These are phyloP conservation scores for Scomber japonicus DNA, from an alignment of 2,113 vertebrate species.

Conservation along the genomic window DNA sequence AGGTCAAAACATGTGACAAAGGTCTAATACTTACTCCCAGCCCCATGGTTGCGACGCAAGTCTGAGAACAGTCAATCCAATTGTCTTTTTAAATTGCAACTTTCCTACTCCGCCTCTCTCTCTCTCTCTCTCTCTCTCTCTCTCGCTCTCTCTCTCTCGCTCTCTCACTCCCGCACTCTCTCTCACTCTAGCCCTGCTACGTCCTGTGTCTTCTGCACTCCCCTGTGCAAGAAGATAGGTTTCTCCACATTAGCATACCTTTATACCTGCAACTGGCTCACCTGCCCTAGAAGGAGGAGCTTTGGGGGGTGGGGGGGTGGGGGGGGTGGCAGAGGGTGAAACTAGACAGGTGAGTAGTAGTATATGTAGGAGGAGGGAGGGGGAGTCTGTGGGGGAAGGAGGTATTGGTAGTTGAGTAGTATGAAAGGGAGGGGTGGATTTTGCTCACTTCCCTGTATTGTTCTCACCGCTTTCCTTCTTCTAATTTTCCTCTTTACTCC, in stretches of 20 bases:
- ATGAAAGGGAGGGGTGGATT: conserved; percentile 25
- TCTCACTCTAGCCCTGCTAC: conserved; percentile 20
- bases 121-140: conserved; percentile 51
- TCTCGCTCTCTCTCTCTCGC: conserved; percentile 32
- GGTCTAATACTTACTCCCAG: conserved; percentile 82
- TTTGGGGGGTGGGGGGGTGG: background rate
- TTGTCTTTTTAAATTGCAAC: conserved; percentile 77
- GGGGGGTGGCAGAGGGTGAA: conserved; percentile 9
- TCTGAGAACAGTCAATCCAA: conserved; percentile 72
- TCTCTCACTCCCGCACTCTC: conserved; percentile 33
- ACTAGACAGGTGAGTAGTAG: conserved; percentile 60
- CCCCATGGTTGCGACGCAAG: conserved; percentile 80
- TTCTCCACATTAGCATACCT: conserved; percentile 59
- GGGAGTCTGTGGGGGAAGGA: background rate
- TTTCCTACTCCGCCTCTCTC: conserved; percentile 76
- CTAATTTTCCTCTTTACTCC: conserved; percentile 9
- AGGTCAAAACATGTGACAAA: conserved; percentile 56
- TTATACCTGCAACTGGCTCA: conserved; percentile 75
- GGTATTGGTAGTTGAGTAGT: conserved; percentile 5
- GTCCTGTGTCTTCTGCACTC: conserved; percentile 57
- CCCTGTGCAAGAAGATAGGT: conserved; percentile 71
- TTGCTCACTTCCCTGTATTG: conserved; percentile 63
- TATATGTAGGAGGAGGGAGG: background rate
- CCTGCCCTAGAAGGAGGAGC: conserved; percentile 72
- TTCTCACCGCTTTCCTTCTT: conserved; percentile 22